A percentile compares a stretch with the other conserved stretches of the same genome.
Conservation (phyloP, 2,797 vertebrate genomes). For the Megaceryle alcyon region DNA sequence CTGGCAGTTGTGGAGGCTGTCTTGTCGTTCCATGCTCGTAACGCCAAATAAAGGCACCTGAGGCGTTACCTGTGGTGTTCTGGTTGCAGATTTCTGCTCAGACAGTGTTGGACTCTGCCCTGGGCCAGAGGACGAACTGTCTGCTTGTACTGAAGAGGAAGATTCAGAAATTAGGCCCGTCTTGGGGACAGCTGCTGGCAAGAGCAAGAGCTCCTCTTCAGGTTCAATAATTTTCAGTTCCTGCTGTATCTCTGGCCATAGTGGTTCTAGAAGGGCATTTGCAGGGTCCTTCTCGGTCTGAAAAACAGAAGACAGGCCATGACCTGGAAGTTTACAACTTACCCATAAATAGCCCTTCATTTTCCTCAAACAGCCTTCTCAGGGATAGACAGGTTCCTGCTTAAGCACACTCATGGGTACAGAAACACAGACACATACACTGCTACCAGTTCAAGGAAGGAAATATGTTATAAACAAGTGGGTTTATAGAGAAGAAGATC, state of each 20-base stretch:
- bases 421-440: background rate
- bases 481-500: background rate
- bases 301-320: constrained; percentile 58
- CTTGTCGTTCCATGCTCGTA: background rate
- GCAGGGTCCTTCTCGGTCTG: constrained; percentile 71
- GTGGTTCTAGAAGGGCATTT: constrained; percentile 61
- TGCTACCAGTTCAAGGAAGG: background rate
- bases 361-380: background rate
- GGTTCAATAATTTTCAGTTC: constrained; percentile 90
- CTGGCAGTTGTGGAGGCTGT: background rate
- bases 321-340: background rate
- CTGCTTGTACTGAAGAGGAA: background rate
- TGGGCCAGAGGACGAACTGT: background rate
- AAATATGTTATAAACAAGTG: constrained; percentile 6
- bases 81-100: constrained; percentile 10
- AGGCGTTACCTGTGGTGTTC: constrained; percentile 16
- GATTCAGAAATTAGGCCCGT: background rate
- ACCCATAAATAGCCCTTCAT: background rate
- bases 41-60: background rate
- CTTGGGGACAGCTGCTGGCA: constrained; percentile 22
- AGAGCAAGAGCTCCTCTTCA: constrained; percentile 80
- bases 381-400: background rate
- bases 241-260: constrained; percentile 85
- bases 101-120: background rate
- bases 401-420: background rate